Base-by-base conservation (phyloP, 2,113 vertebrate genomes). In the Sisor rabdophorus region DNA sequence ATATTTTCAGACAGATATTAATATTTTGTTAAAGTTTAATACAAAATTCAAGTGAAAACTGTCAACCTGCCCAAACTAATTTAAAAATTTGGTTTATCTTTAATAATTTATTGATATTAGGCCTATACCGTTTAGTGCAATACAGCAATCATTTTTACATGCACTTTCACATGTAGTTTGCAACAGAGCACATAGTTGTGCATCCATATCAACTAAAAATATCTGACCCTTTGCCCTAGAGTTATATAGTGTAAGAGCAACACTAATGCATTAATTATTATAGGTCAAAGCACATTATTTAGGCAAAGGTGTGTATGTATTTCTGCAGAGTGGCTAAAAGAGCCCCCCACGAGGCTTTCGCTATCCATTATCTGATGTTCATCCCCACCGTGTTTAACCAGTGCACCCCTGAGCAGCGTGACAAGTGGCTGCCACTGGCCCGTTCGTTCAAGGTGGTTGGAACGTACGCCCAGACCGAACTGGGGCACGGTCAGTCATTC, bases 381-480 rank as follows among this genome's bases (percentile, higher is more conserved):
- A 73, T 91, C 36, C 93, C 94, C 56, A 93, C 93, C 84, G 84
- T 99, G 89, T 78, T 88, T 88, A 91, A 52, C 86, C 95, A 90
- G 89, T 91, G 93, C 86, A 92, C 92, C 85, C 84, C 85, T 87
- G 86, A 94, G 86, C 97, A 99, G 92, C 80, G 87, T 82, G 75
- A 88, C 89, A 95, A 95, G 86, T 99, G 97, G 96, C 87, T 96
- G 85, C 90, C 84, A 48, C 84, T 93, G 80, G 84, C 91, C 69
- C 19, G 52, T 80, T 92, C 86, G 85, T 88, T 89, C 87, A 81
- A 91, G 87, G 93, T 88, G 86, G 36, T 95, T 87, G 96, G 97
- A 90, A 98, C 96, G 80, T 99, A 98, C 85, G 95, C 94, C 85
- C 97, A 98, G 89, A 98, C 95, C 76, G 97, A 99, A 85, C 58